Evolutionary conservation across 2,113 vertebrate species (phyloP).

Genomic region (Pleuronectes platessa): DNA sequence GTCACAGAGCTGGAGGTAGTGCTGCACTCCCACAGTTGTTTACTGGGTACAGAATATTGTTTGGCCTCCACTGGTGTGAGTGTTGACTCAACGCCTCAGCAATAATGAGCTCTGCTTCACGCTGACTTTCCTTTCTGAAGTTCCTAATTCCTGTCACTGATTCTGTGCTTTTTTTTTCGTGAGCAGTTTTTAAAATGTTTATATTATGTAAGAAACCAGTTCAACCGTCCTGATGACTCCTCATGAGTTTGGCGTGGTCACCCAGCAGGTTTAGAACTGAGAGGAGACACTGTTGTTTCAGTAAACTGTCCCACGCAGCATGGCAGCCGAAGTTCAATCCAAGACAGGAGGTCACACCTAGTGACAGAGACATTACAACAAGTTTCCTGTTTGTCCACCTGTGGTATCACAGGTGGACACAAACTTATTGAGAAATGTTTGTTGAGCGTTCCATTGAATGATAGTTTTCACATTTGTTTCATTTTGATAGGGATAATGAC

Average conservation of each 20-base stretch:
- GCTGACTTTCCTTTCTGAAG: constrained; percentile 16
- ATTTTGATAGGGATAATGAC: too few species aligned
- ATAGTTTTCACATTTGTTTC: too few species aligned
- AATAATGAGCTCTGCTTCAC: constrained; percentile 29
- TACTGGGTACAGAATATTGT: constrained; percentile 49
- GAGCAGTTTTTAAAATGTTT: neutral
- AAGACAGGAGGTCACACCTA: constrained; percentile 48
- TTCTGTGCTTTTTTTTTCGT: constrained; percentile 10
- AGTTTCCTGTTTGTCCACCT: neutral
- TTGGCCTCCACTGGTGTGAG: constrained; percentile 52
- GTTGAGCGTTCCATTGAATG: neutral
- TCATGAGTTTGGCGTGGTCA: constrained; percentile 36
- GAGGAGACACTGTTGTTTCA: constrained; percentile 26
- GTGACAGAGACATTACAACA: constrained; percentile 19
- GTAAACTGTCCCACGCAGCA: constrained; percentile 40
- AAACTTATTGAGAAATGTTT: neutral
- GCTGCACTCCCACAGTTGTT: constrained; percentile 52
- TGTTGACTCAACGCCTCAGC: constrained; percentile 52
- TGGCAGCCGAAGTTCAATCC: constrained; percentile 11
- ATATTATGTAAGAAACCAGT: constrained; percentile 54
- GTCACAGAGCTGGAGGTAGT: neutral
- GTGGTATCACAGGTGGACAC: constrained; percentile 1
- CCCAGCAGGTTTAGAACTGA: constrained; percentile 57
- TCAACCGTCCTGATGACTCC: constrained; percentile 29
- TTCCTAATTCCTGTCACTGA: neutral